These are phyloP conservation scores for Meandrina meandrites DNA, from an alignment of 92 coral and sea anemone species.

Conservation along the genomic window DNA sequence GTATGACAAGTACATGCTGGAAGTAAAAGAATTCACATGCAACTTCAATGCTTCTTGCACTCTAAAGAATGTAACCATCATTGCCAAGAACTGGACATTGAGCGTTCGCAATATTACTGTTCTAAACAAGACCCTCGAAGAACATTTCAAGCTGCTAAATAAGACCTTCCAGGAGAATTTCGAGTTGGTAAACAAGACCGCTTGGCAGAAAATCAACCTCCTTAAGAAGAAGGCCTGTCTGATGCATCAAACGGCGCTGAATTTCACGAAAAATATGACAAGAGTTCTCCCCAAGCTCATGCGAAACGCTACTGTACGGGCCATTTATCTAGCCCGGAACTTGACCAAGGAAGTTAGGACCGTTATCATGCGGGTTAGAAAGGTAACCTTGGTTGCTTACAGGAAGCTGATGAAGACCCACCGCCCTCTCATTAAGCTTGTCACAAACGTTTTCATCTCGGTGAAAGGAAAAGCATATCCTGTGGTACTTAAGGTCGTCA, in stretches of 20 bases:
- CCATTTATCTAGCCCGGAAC: slow-evolving; percentile 71
- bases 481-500: slow-evolving; percentile 48
- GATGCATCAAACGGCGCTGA: slow-evolving; percentile 17
- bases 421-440: slow-evolving; percentile 65
- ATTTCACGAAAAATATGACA: slow-evolving; percentile 61
- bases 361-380: slow-evolving; percentile 45
- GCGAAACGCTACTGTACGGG: slow-evolving; percentile 73
- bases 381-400: slow-evolving; percentile 38
- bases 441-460: slow-evolving; percentile 58
- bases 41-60: slow-evolving; percentile 75
- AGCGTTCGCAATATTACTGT: slow-evolving; percentile 57
- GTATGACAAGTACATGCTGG: slow-evolving; percentile 59
- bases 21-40: slow-evolving; percentile 67
- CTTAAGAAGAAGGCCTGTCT: slow-evolving; percentile 47
- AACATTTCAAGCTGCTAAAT: slow-evolving; percentile 45
- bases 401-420: slow-evolving; percentile 52
- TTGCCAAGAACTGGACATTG: slow-evolving; percentile 45
- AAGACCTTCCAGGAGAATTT: slow-evolving; percentile 51
- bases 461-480: slow-evolving; percentile 69
- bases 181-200: slow-evolving; percentile 42
- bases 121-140: slow-evolving; percentile 58
- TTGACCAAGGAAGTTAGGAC: slow-evolving; percentile 56
- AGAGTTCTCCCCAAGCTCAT: slow-evolving; percentile 64
- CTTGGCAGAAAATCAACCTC: slow-evolving; percentile 33
- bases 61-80: slow-evolving; percentile 52